These are phyloP conservation scores for Verasper variegatus DNA, from an alignment of 2,113 vertebrate species.

Conservation along the genomic window DNA sequence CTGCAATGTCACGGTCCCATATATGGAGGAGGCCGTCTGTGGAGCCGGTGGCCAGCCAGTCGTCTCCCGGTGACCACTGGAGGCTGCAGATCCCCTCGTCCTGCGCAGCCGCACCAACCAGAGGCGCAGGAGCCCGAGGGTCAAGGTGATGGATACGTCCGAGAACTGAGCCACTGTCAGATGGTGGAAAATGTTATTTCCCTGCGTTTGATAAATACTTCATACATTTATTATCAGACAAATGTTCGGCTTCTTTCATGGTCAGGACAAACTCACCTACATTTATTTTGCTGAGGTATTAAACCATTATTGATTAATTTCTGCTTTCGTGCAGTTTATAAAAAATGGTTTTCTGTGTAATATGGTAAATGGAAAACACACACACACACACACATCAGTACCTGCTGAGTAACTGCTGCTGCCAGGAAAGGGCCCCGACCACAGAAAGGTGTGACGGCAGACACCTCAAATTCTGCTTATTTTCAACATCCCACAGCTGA, in stretches of 20 bases:
- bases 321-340: too few relatives aligned
- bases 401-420: conserved; percentile 86
- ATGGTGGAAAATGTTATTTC: not conserved
- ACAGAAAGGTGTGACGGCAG: conserved; percentile 80
- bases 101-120: conserved; percentile 68
- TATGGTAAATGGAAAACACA: too few relatives aligned
- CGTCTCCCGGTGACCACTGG: conserved; percentile 80
- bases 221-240: too few relatives aligned
- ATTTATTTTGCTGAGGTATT: too few relatives aligned
- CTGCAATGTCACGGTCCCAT: conserved; percentile 75
- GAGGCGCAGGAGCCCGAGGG: conserved; percentile 64
- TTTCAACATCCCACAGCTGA: conserved; percentile 85
- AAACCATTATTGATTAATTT: too few relatives aligned
- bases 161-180: conserved; percentile 81
- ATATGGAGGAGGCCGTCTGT: conserved; percentile 78
- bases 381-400: conserved; percentile 33
- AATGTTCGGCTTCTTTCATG: not conserved
- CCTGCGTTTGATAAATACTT: not conserved
- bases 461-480: conserved; percentile 74
- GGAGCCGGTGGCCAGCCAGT: conserved; percentile 81
- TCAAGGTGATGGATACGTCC: conserved; percentile 83
- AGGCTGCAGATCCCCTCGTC: conserved; percentile 81
- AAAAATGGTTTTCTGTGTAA: too few relatives aligned
- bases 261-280: too few relatives aligned
- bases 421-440: conserved; percentile 85